Conservation (phyloP, 2,888 invertebrate genomes). For the Drosophila ezoana region DNA sequence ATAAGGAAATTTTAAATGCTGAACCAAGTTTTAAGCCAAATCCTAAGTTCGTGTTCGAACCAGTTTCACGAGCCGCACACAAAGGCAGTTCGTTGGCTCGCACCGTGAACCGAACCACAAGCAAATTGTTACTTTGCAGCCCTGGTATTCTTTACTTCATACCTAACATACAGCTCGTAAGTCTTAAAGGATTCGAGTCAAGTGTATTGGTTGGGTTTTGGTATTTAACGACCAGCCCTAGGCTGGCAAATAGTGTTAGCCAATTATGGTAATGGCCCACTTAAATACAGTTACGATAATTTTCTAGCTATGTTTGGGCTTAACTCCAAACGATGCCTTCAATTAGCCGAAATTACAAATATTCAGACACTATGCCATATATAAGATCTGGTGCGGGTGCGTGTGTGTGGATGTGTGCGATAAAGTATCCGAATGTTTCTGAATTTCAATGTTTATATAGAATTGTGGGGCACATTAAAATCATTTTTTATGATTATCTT, state of each 20-base stretch:
- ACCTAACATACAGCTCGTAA: not conserved
- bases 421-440: not conserved
- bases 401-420: slow-evolving; percentile 1
- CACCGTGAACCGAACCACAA: too few relatives aligned
- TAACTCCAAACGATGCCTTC: slow-evolving; percentile 22
- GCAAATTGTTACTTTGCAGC: too few relatives aligned
- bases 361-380: slow-evolving; percentile 28
- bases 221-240: not conserved
- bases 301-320: not conserved
- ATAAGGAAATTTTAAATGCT: too few relatives aligned
- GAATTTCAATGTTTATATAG: not conserved
- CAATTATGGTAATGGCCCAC: slow-evolving; percentile 38
- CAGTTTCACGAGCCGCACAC: too few relatives aligned
- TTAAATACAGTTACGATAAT: slow-evolving; percentile 29
- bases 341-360: slow-evolving; percentile 52
- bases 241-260: not conserved
- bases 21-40: too few relatives aligned
- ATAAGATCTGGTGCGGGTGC: not conserved
- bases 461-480: slow-evolving; percentile 50
- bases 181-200: not conserved
- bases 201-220: not conserved
- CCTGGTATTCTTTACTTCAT: too few relatives aligned
- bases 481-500: slow-evolving; percentile 66
- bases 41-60: too few relatives aligned
- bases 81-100: too few relatives aligned